Base-by-base conservation (phyloP, 2,888 invertebrate genomes). In the Caenorhabditis japonica region DNA sequence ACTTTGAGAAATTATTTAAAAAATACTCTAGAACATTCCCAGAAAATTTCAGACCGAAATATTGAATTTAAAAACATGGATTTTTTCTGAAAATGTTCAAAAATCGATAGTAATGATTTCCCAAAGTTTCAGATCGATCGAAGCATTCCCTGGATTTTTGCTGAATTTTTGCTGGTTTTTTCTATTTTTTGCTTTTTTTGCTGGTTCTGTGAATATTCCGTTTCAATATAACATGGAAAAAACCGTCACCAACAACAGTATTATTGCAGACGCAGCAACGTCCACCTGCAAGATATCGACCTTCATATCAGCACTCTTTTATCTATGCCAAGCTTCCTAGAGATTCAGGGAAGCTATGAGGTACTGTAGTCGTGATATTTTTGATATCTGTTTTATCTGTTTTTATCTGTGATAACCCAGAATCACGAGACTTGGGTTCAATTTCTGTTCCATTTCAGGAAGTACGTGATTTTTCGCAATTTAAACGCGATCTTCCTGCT, bases 401-500 rank as follows among this genome's bases (percentile, higher is more conserved):
- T n/a, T n/a, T n/a, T n/a, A n/a, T n/a, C n/a, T n/a, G 1, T n/a
- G 10, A 13, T 25, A 46, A 13, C 25, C 4, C 10, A 13, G 4
- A 25, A 19, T 46, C 44, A 53, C 38, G 49, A 38, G 36, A 15
- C 7, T 25, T 25, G 15, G 43, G 30, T 15, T 13, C 36, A 15
- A 34, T 38, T 4, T 55, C 38, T 36, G n/a, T 61, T 44, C n/a
- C n/a, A n/a, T 23, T 49, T 19, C 49, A 49, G 49, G 59, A 59
- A 23, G 30, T 47, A 5, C 23, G 38, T 21, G 61, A 62, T 33
- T 17, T 56, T n/a, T 27, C 51, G 7, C 17, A 21, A 4, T 64
- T 47, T 17, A 53, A 56, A 34, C 23, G 73, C 4, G 73, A 49
- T 12, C 44, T 73, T 10, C 73, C 73, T 0, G 73, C 61, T 15